These are phyloP conservation scores for Luehdorfia chinensis DNA, from an alignment of 1,140 invertebrate species.

Conservation along the genomic window DNA sequence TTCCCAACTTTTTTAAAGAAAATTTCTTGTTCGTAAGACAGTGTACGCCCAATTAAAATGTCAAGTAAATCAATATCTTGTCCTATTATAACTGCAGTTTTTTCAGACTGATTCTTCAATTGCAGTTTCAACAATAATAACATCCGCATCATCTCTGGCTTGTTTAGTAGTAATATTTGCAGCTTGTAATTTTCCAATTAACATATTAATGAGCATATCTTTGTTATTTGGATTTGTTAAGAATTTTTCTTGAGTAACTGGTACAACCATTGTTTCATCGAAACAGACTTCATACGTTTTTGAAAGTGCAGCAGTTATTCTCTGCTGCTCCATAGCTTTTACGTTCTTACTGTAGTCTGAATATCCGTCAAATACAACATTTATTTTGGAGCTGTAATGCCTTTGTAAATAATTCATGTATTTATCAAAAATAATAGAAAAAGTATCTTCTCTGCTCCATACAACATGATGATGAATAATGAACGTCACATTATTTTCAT, in stretches of 20 bases:
- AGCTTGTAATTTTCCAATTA: constrained; percentile 36
- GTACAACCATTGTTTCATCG: constrained; percentile 42
- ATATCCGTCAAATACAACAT: constrained; percentile 51
- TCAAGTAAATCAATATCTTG: constrained; percentile 58
- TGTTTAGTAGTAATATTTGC: constrained; percentile 39
- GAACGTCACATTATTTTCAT: constrained; percentile 47
- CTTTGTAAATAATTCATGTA: constrained; percentile 26
- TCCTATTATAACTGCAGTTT: constrained; percentile 41
- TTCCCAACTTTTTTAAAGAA: constrained; percentile 38
- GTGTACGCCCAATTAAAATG: constrained; percentile 41
- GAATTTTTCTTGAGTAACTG: constrained; percentile 48
- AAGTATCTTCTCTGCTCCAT: constrained; percentile 27
- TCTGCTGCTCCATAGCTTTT: constrained; percentile 32
- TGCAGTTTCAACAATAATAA: constrained; percentile 46
- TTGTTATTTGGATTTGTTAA: constrained; percentile 47
- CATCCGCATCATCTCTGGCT: constrained; percentile 48
- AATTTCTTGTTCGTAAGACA: constrained; percentile 30
- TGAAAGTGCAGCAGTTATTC: constrained; percentile 36
- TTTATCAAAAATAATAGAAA: constrained; percentile 29
- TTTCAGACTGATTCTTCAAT: constrained; percentile 39
- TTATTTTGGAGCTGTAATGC: constrained; percentile 28
- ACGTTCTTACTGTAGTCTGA: constrained; percentile 29
- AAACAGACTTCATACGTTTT: constrained; percentile 39
- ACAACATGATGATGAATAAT: constrained; percentile 33
- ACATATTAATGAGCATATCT: constrained; percentile 34